These are phyloP conservation scores for Caenorhabditis wallacei DNA, from an alignment of 2,888 invertebrate species.

Conservation along the genomic window DNA sequence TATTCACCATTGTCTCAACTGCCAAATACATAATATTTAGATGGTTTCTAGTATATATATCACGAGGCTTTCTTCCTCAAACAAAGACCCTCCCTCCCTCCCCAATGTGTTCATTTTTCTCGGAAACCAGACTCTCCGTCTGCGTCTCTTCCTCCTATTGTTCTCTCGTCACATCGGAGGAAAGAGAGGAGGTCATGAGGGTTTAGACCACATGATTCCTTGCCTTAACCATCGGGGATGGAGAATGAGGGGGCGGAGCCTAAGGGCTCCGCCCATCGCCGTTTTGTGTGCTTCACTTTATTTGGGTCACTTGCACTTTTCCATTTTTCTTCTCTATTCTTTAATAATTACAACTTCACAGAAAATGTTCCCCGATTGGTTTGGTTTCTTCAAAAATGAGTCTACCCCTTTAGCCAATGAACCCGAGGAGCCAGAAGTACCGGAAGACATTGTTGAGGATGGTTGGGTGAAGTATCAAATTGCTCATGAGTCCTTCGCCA, in stretches of 20 bases:
- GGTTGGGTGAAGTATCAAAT: conserved; percentile 24
- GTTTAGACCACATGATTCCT: conserved; percentile 2
- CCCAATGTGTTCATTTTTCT: conserved; percentile 5
- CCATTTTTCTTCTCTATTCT: too few relatives aligned
- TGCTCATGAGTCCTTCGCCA: background rate
- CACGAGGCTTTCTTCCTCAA: conserved; percentile 9
- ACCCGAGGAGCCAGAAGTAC: background rate
- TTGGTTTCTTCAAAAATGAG: conserved; percentile 14
- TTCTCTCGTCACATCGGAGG: background rate
- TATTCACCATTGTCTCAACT: too few relatives aligned
- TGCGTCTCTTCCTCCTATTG: background rate
- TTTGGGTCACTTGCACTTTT: too few relatives aligned
- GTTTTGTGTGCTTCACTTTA: background rate
- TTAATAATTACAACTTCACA: conserved; percentile 22
- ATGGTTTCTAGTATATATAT: background rate
- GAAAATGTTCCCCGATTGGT: conserved; percentile 19
- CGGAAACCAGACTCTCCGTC: conserved; percentile 2
- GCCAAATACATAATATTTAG: background rate
- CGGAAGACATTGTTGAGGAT: conserved; percentile 13
- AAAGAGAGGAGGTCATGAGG: conserved; percentile 5
- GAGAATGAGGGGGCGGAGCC: background rate
- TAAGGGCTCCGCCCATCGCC: background rate
- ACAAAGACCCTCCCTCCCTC: background rate
- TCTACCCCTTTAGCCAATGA: too few relatives aligned
- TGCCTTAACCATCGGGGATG: background rate